Conservation (phyloP, 1,140 invertebrate genomes). For the Apis dorsata region DNA sequence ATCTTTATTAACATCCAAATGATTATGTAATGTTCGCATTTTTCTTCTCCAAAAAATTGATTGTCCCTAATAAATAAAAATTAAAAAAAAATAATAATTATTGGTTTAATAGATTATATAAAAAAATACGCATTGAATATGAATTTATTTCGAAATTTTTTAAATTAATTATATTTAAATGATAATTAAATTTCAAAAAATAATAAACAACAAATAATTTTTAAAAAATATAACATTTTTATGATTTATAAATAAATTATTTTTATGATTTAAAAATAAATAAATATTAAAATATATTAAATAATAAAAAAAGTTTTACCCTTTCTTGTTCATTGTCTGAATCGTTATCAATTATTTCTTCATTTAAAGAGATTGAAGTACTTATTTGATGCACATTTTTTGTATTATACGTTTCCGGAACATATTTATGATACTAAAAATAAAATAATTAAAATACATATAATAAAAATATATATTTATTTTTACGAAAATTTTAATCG, state of each 20-base stretch:
- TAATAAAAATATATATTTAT: no score
- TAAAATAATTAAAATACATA: not conserved
- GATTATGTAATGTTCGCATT: slow-evolving; percentile 90
- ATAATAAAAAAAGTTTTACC: slow-evolving; percentile 63
- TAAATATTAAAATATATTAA: not conserved
- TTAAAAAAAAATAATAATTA: not conserved
- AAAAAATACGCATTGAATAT: no score
- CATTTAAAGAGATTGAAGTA: slow-evolving; percentile 70
- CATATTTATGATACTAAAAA: slow-evolving; percentile 51
- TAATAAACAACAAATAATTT: no score
- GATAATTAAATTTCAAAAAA: no score
- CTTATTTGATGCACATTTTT: slow-evolving; percentile 78
- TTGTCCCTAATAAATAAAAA: slow-evolving; percentile 82
- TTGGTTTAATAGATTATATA: not conserved
- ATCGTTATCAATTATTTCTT: slow-evolving; percentile 82
- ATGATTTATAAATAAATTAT: no score
- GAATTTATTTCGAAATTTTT: no score
- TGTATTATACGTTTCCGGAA: slow-evolving; percentile 78
- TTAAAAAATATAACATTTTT: no score
- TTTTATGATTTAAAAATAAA: not conserved
- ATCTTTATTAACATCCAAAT: slow-evolving; percentile 91
- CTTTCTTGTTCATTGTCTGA: slow-evolving; percentile 82
- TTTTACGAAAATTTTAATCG: not conserved
- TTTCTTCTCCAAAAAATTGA: slow-evolving; percentile 93
- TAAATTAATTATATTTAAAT: no score